Conservation (phyloP, 2,113 vertebrate genomes). For the Isurus oxyrinchus region DNA sequence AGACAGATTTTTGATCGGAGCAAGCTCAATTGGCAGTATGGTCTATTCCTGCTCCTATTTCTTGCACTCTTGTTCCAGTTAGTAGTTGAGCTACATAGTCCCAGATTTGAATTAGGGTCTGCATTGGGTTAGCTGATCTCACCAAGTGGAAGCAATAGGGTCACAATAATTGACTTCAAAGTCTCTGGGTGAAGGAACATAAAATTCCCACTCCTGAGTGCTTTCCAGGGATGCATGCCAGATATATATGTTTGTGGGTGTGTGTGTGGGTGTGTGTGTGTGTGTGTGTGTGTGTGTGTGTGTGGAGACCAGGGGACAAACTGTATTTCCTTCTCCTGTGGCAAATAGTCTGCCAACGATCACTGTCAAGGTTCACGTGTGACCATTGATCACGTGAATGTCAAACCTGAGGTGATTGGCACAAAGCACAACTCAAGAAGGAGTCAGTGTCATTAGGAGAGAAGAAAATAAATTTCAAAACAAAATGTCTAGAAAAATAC, state of each 20-base stretch:
- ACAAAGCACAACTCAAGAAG: neutral
- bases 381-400: neutral
- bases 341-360: neutral
- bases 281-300: neutral
- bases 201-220: neutral
- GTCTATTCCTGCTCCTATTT: no score
- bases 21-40: no score
- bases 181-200: neutral
- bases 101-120: neutral
- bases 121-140: neutral
- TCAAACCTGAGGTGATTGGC: neutral
- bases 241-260: neutral
- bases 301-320: neutral
- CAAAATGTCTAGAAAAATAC: neutral
- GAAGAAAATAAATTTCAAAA: neutral
- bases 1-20: no score
- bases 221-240: neutral
- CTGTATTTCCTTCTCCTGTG: neutral
- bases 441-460: neutral
- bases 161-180: neutral
- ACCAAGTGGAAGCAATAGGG: neutral
- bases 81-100: neutral
- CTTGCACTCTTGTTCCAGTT: neutral
- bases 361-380: neutral
- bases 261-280: neutral